Percentiles rank a stretch among this genome's conserved stretches.
phyloP scores from a whole-genome alignment of 2,888 invertebrate species.

The Trisateles emortualis region DNA sequence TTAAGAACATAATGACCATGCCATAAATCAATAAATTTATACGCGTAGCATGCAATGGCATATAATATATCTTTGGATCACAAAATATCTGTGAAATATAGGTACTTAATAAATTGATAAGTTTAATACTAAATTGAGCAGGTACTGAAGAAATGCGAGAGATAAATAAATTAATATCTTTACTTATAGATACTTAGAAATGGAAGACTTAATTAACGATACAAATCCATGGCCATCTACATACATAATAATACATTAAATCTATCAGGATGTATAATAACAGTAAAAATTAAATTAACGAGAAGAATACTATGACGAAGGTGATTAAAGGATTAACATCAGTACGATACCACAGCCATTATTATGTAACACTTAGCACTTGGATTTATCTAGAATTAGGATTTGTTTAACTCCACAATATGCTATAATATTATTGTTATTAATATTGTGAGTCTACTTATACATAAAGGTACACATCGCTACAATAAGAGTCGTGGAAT shows the following conservation, averaged over 20 bases:
- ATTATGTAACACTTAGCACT: slow-evolving; percentile 81
- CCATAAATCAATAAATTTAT: slow-evolving; percentile 18
- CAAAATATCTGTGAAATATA: slow-evolving; percentile 40
- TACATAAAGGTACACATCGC: slow-evolving; percentile 43
- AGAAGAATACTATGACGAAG: slow-evolving; percentile 66
- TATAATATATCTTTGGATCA: slow-evolving; percentile 29
- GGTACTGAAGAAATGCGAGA: slow-evolving; percentile 70
- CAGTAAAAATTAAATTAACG: slow-evolving; percentile 60
- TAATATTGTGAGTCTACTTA: slow-evolving; percentile 53
- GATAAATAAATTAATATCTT: slow-evolving; percentile 60
- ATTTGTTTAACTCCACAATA: slow-evolving; percentile 62
- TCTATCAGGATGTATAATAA: slow-evolving; percentile 63
- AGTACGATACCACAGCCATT: slow-evolving; percentile 86
- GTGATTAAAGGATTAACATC: slow-evolving; percentile 77
- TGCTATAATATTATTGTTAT: slow-evolving; percentile 49
- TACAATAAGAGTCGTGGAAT: slow-evolving; percentile 51
- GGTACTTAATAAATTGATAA: slow-evolving; percentile 56
- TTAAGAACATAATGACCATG: slow-evolving; percentile 22
- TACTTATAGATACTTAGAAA: slow-evolving; percentile 74
- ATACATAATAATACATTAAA: slow-evolving; percentile 66
- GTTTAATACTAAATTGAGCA: slow-evolving; percentile 73
- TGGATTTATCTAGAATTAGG: slow-evolving; percentile 70
- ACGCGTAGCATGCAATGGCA: slow-evolving; percentile 26
- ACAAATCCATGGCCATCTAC: slow-evolving; percentile 76
- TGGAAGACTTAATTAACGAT: slow-evolving; percentile 84